phyloP scores from a whole-genome alignment of 2,888 invertebrate genomes.

The Hirtodrosophila duncani region DNA sequence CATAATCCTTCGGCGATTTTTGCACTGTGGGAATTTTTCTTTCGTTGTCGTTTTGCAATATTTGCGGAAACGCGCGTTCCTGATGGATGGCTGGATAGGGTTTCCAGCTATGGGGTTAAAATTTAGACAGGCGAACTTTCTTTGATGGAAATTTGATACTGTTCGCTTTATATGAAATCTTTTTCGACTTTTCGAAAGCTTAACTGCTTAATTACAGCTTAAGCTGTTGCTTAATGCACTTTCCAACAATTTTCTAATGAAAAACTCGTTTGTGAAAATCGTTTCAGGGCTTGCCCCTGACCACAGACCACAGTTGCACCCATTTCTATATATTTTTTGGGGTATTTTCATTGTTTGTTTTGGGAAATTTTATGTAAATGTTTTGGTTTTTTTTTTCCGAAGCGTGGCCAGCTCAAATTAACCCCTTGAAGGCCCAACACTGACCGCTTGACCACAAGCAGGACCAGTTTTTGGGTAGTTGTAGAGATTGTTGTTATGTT shows the following conservation, averaged over 20 bases:
- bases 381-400: slow-evolving; percentile 19
- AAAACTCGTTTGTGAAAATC: slow-evolving; percentile 45
- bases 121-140: slow-evolving; percentile 15
- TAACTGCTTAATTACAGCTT: slow-evolving; percentile 39
- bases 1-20: slow-evolving; percentile 55
- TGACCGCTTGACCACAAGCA: slow-evolving; percentile 40
- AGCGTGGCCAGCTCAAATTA: slow-evolving; percentile 51
- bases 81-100: slow-evolving; percentile 58
- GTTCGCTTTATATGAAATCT: background rate
- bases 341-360: slow-evolving; percentile 18
- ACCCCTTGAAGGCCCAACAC: slow-evolving; percentile 36
- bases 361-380: slow-evolving; percentile 36
- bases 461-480: slow-evolving; percentile 23
- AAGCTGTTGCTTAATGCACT: slow-evolving; percentile 31
- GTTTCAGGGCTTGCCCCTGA: slow-evolving; percentile 33
- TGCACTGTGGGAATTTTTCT: slow-evolving; percentile 63
- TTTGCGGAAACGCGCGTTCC: slow-evolving; percentile 43
- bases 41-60: slow-evolving; percentile 13
- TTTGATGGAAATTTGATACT: slow-evolving; percentile 17
- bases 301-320: slow-evolving; percentile 31
- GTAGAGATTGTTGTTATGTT: slow-evolving; percentile 18
- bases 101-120: slow-evolving; percentile 45
- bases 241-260: slow-evolving; percentile 35
- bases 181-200: background rate
- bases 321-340: slow-evolving; percentile 9